Percentiles rank a stretch among this genome's conserved stretches.
These are phyloP conservation scores for Ichneumon xanthorius DNA, from an alignment of 2,888 invertebrate species.

Conservation along the genomic window DNA sequence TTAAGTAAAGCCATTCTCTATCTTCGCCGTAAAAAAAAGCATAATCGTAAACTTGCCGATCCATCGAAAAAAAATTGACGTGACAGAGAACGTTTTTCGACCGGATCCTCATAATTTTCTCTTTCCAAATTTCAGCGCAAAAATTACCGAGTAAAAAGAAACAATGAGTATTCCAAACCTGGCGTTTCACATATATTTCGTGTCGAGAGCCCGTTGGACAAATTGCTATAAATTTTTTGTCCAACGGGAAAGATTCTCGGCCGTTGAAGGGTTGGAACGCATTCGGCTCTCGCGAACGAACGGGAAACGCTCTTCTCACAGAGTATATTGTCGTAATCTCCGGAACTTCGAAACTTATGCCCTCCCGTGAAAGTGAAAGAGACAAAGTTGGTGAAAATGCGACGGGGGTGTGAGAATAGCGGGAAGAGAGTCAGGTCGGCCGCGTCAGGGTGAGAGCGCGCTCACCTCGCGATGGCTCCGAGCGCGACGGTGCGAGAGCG, in stretches of 20 bases:
- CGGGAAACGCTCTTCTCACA: not conserved
- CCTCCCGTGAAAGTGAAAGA: conserved; percentile 18
- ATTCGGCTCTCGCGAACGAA: not conserved
- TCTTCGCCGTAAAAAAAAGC: too few relatives aligned
- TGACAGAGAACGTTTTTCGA: too few relatives aligned
- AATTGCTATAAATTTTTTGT: not conserved
- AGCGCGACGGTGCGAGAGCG: not conserved
- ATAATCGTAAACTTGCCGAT: too few relatives aligned
- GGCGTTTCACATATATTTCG: too few relatives aligned
- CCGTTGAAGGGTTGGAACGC: not conserved
- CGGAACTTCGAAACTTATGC: conserved; percentile 36
- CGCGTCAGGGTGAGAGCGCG: not conserved
- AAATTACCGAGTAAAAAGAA: too few relatives aligned
- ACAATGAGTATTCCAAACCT: too few relatives aligned
- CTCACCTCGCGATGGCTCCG: not conserved
- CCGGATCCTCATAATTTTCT: too few relatives aligned
- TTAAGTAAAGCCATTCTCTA: too few relatives aligned
- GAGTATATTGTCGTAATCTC: conserved; percentile 24
- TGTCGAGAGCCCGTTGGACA: too few relatives aligned
- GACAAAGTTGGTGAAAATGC: conserved; percentile 15
- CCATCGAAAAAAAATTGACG: too few relatives aligned
- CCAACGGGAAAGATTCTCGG: not conserved
- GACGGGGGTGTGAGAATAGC: not conserved
- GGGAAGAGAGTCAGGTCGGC: not conserved
- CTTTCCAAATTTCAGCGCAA: too few relatives aligned